A percentile compares a stretch with the other conserved stretches of the same genome.
These are phyloP conservation scores for Hypselothyrea guttata DNA, from an alignment of 2,888 invertebrate genomes.

Conservation along the genomic window DNA sequence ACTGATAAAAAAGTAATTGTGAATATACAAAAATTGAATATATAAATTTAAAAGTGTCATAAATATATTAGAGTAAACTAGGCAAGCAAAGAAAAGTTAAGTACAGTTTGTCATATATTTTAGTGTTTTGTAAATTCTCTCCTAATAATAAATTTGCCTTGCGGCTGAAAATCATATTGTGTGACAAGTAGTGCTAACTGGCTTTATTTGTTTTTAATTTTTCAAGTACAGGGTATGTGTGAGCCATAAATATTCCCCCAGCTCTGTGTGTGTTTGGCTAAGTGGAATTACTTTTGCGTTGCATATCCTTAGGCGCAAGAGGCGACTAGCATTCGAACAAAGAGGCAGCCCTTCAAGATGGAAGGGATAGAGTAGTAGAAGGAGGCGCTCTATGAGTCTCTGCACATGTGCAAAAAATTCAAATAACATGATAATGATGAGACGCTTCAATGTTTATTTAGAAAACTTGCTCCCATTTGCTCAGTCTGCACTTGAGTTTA, in stretches of 20 bases:
- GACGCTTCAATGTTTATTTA: slow-evolving; percentile 66
- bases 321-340: slow-evolving; percentile 43
- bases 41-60: not conserved
- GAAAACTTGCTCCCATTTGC: slow-evolving; percentile 34
- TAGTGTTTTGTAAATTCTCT: too few species aligned
- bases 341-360: slow-evolving; percentile 4
- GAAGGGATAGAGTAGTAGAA: not conserved
- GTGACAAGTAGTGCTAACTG: too few species aligned
- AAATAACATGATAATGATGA: slow-evolving; percentile 73
- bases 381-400: not conserved
- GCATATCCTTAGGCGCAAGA: slow-evolving; percentile 42
- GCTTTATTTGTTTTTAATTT: not conserved
- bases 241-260: not conserved
- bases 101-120: too few species aligned
- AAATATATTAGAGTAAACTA: not conserved
- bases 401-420: slow-evolving; percentile 63
- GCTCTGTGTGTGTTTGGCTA: slow-evolving; percentile 39
- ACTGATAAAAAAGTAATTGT: too few species aligned
- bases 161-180: too few species aligned
- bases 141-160: too few species aligned
- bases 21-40: too few species aligned
- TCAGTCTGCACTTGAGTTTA: not conserved
- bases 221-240: slow-evolving; percentile 29
- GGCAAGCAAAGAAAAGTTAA: too few species aligned
- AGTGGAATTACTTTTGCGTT: slow-evolving; percentile 53